Evolutionary conservation across 2,888 invertebrate genomes (phyloP).

Genomic region (Cantharis flavilabris): DNA sequence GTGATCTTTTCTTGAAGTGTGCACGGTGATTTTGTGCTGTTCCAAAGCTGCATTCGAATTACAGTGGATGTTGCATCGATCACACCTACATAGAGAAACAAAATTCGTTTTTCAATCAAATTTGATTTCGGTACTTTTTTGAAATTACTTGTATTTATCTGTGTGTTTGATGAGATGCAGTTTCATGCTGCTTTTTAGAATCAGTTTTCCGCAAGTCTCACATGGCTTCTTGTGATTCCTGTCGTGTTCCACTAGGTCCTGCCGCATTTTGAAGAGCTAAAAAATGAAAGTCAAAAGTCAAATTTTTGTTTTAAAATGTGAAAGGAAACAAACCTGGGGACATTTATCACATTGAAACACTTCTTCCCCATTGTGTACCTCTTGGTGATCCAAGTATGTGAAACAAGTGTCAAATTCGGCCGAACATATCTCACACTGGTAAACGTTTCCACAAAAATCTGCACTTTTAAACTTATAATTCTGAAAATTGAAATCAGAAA

Average conservation of each 20-base stretch:
- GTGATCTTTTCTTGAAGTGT: conserved; percentile 44
- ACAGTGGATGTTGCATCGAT: conserved; percentile 39
- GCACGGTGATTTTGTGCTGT: conserved; percentile 44
- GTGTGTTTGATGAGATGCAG: conserved; percentile 43
- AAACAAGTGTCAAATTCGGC: conserved; percentile 37
- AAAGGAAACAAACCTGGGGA: conserved; percentile 27
- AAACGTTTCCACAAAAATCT: conserved; percentile 26
- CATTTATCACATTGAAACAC: conserved; percentile 46
- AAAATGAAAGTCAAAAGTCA: conserved; percentile 12
- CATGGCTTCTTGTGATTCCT: conserved; percentile 41
- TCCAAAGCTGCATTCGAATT: conserved; percentile 41
- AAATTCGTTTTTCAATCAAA: too few species aligned
- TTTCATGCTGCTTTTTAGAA: conserved; percentile 43
- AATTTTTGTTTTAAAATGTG: not conserved
- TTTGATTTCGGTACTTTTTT: not conserved
- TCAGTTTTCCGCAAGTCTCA: conserved; percentile 42
- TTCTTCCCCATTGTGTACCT: conserved; percentile 39
- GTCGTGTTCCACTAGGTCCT: conserved; percentile 42
- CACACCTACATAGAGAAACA: conserved; percentile 38
- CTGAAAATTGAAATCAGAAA: conserved; percentile 19
- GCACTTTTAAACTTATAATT: conserved; percentile 28
- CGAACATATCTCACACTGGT: conserved; percentile 42
- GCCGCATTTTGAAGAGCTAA: conserved; percentile 37
- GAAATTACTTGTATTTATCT: conserved; percentile 38
- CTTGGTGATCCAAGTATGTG: conserved; percentile 44